phyloP scores from a whole-genome alignment of 2,797 vertebrate species.

The Glossophaga mutica region DNA sequence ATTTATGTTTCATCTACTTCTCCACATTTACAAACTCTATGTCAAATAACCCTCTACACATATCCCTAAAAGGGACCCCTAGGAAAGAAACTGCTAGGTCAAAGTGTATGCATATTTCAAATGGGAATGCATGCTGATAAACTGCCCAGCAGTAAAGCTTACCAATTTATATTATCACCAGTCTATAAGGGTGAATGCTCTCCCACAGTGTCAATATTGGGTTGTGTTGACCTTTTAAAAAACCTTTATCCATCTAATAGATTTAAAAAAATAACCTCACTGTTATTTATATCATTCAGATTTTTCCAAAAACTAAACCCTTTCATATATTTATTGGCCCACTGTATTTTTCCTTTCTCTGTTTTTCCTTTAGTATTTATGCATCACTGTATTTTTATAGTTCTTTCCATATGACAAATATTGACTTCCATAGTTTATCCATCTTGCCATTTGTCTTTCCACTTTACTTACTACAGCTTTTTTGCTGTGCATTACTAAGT shows the following conservation, averaged over 20 bases:
- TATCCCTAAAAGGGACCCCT: background rate
- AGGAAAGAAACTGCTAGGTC: background rate
- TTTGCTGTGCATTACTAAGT: background rate
- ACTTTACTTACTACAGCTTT: background rate
- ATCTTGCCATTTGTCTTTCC: background rate
- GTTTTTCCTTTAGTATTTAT: background rate
- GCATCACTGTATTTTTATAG: background rate
- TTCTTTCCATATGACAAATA: conserved; percentile 11
- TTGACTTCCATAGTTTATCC: background rate
- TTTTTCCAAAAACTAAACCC: conserved; percentile 32
- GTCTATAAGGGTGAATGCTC: background rate
- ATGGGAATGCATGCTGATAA: background rate
- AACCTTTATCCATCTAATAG: conserved; percentile 19
- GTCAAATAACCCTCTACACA: background rate
- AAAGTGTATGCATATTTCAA: background rate
- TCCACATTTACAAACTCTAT: background rate
- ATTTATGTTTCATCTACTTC: conserved; percentile 17
- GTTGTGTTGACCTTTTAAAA: background rate
- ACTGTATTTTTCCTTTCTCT: background rate
- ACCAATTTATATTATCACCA: background rate
- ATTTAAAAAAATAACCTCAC: conserved; percentile 10
- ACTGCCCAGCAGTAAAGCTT: background rate
- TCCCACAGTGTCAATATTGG: background rate
- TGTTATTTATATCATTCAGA: conserved; percentile 45
- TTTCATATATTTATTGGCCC: background rate